Evolutionary conservation across 2,888 invertebrate genomes (phyloP).

Genomic region (Anthophora plumipes): DNA sequence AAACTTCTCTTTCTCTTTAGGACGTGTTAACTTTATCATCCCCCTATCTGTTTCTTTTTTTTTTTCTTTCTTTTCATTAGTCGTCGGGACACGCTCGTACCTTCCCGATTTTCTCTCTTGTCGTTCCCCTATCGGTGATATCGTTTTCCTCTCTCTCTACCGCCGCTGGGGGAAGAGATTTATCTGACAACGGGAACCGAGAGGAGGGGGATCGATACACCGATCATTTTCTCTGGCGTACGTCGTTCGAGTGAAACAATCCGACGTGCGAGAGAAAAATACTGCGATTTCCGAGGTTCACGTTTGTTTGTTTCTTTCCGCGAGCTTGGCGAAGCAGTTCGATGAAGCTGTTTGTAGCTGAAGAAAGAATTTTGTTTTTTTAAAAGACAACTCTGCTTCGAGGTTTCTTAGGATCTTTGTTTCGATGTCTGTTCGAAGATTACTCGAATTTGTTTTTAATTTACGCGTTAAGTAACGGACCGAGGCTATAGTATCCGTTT

Average conservation of each 20-base stretch:
- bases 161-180: conserved; percentile 17
- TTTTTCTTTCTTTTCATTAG: conserved; percentile 55
- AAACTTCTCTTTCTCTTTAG: conserved; percentile 27
- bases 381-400: too few relatives aligned
- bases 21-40: conserved; percentile 61
- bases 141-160: not conserved
- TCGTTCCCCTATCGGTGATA: conserved; percentile 1
- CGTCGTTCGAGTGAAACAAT: conserved; percentile 59
- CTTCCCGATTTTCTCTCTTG: conserved; percentile 26
- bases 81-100: not conserved
- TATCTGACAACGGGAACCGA: conserved; percentile 14
- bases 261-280: conserved; percentile 30
- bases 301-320: conserved; percentile 6
- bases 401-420: too few relatives aligned
- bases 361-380: not conserved
- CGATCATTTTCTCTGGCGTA: conserved; percentile 40
- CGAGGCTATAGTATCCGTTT: too few relatives aligned
- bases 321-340: not conserved
- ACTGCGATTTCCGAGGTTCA: not conserved
- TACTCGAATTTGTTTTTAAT: too few relatives aligned
- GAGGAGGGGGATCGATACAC: conserved; percentile 34
- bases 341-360: not conserved
- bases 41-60: conserved; percentile 51
- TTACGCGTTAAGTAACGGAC: too few relatives aligned
- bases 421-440: too few relatives aligned